Base-by-base conservation (phyloP, 2,888 invertebrate species). In the Hoplodrina ambigua region DNA sequence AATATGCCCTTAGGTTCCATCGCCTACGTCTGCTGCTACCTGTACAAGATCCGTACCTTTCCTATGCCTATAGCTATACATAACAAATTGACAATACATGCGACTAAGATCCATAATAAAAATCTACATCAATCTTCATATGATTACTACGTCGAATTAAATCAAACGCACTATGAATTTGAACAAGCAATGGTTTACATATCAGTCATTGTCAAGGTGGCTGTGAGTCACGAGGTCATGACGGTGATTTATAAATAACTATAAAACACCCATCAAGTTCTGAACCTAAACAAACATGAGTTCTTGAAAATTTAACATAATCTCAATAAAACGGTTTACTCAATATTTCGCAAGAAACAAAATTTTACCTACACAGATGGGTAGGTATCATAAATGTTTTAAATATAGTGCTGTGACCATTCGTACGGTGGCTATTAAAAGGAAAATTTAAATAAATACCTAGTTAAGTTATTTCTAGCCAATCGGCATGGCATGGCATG, bases 221-320 rank as follows among this genome's bases (percentile, higher is more conserved):
- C 57, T 58, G 50, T 91, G 90, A 92, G 72, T 90, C 90, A 91
- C 66, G 37, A 59, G 76, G 81, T 79, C 84, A 83, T 85, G 78
- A 77, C 75, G 78, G 55, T 80, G 75, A 44, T 81, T 75, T 76
- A 84, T 67, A 46, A 61, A 86, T 79, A 84, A 78, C 80, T 80
- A 83, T 87, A 82, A 81, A 87, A 83, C 84, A 82, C 66, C 74
- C 81, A 82, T 87, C 84, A 85, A 86, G 76, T 70, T 57, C 75
- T 56, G 62, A 78, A 78, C 83, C 83, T 82, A 88, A 89, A 89
- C 85, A 88, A 83, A 78, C 64, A 69, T 54, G 55, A 72, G 65
- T 89, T 89, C 81, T 74, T 75, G 74, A 77, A 85, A 80, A 70
- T 67, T 60, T 33, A 66, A 60, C 65, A 67, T 59, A 41, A 56